A percentile compares a stretch with the other conserved stretches of the same genome.
Evolutionary conservation across 1,140 invertebrate species (phyloP).

Genomic region (Wiebesia pumilae): DNA sequence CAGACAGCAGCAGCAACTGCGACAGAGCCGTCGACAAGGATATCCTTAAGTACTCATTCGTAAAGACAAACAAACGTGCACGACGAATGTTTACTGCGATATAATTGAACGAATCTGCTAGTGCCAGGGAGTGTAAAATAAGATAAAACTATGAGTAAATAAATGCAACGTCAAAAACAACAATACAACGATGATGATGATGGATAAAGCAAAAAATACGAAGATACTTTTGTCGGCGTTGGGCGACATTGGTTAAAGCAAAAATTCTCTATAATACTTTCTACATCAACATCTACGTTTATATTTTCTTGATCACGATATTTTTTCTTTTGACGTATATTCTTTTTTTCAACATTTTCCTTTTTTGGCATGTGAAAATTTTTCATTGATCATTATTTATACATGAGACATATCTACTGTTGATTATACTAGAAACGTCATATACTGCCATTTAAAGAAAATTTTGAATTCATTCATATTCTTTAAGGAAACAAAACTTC

Average conservation of each 20-base stretch:
- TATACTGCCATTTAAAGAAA: conserved; percentile 9
- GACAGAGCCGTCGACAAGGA: conserved; percentile 46
- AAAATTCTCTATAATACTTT: conserved; percentile 40
- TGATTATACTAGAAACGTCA: not conserved
- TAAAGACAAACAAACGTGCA: conserved; percentile 28
- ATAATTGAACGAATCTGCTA: conserved; percentile 40
- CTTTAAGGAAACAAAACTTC: conserved; percentile 9
- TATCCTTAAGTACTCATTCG: conserved; percentile 45
- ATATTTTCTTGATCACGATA: conserved; percentile 4
- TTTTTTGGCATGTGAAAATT: not conserved
- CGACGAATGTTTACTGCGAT: conserved; percentile 36
- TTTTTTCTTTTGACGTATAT: conserved; percentile 20
- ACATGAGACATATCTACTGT: conserved; percentile 35
- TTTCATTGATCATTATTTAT: conserved; percentile 35
- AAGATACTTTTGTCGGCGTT: conserved; percentile 26
- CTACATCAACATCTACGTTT: conserved; percentile 19
- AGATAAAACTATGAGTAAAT: conserved; percentile 41
- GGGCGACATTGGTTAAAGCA: not conserved
- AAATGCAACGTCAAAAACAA: conserved; percentile 4
- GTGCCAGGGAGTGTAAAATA: conserved; percentile 43
- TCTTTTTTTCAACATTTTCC: not conserved
- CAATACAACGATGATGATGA: conserved; percentile 9
- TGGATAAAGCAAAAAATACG: not conserved
- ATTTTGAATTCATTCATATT: conserved; percentile 35
- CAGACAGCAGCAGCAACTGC: conserved; percentile 45